Conservation (phyloP, 2,888 invertebrate genomes). For the Neocrepidodera transversa region DNA sequence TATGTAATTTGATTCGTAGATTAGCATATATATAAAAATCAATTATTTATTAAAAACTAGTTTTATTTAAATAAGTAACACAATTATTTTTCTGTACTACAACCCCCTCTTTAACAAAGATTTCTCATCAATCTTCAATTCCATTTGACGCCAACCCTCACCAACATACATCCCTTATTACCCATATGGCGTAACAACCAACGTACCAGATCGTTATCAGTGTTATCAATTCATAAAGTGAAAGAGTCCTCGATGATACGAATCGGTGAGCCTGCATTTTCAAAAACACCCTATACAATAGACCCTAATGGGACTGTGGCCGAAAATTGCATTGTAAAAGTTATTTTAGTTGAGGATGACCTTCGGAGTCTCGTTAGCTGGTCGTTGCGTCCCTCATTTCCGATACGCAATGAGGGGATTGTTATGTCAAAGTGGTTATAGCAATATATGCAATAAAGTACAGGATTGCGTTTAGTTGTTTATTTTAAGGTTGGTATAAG, state of each 20-base stretch:
- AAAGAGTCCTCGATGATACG: constrained; percentile 52
- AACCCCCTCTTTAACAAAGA: not conserved
- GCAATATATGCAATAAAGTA: too few species aligned
- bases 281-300: constrained; percentile 49
- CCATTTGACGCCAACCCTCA: constrained; percentile 9
- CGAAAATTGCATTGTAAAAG: constrained; percentile 47
- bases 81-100: not conserved
- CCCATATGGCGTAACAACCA: constrained; percentile 48
- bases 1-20: too few species aligned
- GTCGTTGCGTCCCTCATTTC: not conserved
- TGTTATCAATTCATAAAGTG: constrained; percentile 48
- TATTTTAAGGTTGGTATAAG: too few species aligned
- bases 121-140: too few species aligned
- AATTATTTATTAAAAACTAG: too few species aligned
- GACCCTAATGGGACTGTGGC: constrained; percentile 52
- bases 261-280: constrained; percentile 55
- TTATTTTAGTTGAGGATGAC: constrained; percentile 19
- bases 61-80: too few species aligned
- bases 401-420: constrained; percentile 3
- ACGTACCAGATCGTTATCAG: constrained; percentile 42
- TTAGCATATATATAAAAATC: too few species aligned
- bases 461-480: too few species aligned
- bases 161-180: constrained; percentile 39
- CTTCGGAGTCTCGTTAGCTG: constrained; percentile 1
- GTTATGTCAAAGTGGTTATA: constrained; percentile 9